A percentile compares a stretch with the other conserved stretches of the same genome.
These are phyloP conservation scores for Ciconia nigra DNA, from an alignment of 2,797 vertebrate genomes.

Conservation along the genomic window DNA sequence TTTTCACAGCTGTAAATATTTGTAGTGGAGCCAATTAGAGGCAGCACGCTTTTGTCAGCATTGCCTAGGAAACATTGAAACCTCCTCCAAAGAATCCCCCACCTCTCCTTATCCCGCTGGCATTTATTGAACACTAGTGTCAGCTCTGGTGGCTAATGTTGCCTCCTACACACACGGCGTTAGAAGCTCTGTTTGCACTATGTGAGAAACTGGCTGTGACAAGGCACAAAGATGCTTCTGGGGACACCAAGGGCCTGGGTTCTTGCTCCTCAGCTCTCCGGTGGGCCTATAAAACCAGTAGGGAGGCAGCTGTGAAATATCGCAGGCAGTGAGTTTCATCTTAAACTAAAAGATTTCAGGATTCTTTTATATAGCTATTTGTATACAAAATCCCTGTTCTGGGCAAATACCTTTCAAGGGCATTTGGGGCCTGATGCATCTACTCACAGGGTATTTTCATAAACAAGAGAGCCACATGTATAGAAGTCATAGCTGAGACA, in stretches of 20 bases:
- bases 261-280: background rate
- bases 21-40: slow-evolving; percentile 63
- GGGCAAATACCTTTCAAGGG: background rate
- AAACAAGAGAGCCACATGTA: background rate
- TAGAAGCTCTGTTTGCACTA: background rate
- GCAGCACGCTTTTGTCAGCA: slow-evolving; percentile 33
- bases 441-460: background rate
- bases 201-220: background rate
- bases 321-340: background rate
- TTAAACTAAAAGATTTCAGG: background rate
- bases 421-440: background rate
- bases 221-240: background rate
- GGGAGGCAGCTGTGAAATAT: background rate
- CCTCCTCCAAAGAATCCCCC: slow-evolving; percentile 39
- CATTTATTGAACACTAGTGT: background rate
- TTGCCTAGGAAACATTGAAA: slow-evolving; percentile 56
- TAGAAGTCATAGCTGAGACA: background rate
- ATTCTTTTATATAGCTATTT: background rate
- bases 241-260: background rate
- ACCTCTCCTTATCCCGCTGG: background rate
- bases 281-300: background rate
- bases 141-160: background rate
- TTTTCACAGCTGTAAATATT: slow-evolving; percentile 70
- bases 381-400: background rate
- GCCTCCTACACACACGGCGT: background rate